phyloP scores from a whole-genome alignment of 2,888 invertebrate genomes.

The Caenorhabditis panamensis region DNA sequence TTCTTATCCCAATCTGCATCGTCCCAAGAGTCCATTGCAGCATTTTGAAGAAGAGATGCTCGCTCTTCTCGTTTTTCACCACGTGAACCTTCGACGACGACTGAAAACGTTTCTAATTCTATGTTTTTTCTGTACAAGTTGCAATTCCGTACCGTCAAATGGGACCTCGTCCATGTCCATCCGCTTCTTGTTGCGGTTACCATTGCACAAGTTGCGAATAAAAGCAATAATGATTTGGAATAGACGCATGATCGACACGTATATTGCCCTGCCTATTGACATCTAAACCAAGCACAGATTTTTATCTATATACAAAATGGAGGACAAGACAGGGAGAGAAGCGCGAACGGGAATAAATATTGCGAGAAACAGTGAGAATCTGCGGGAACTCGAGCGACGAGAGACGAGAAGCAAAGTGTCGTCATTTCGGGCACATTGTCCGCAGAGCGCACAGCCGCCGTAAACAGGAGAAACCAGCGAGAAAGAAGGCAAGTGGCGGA shows the following conservation, averaged over 20 bases:
- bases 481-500: not conserved
- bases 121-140: not conserved
- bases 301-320: slow-evolving; percentile 43
- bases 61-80: slow-evolving; percentile 45
- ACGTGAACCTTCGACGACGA: slow-evolving; percentile 45
- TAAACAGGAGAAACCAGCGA: not conserved
- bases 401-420: slow-evolving; percentile 37
- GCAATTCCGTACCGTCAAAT: slow-evolving; percentile 46
- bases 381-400: slow-evolving; percentile 26
- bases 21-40: slow-evolving; percentile 68
- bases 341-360: slow-evolving; percentile 41
- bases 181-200: slow-evolving; percentile 49
- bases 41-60: slow-evolving; percentile 52
- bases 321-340: slow-evolving; percentile 20
- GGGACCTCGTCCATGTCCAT: slow-evolving; percentile 59
- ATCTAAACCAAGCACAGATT: slow-evolving; percentile 57
- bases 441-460: slow-evolving; percentile 3
- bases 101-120: slow-evolving; percentile 24
- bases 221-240: slow-evolving; percentile 53
- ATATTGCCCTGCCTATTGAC: slow-evolving; percentile 59
- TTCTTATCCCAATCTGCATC: slow-evolving; percentile 71
- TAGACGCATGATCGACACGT: slow-evolving; percentile 58
- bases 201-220: slow-evolving; percentile 53
- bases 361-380: slow-evolving; percentile 44
- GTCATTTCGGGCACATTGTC: slow-evolving; percentile 41